Conservation (phyloP, 2,888 invertebrate species). For the Rugalucina vietnamica region DNA sequence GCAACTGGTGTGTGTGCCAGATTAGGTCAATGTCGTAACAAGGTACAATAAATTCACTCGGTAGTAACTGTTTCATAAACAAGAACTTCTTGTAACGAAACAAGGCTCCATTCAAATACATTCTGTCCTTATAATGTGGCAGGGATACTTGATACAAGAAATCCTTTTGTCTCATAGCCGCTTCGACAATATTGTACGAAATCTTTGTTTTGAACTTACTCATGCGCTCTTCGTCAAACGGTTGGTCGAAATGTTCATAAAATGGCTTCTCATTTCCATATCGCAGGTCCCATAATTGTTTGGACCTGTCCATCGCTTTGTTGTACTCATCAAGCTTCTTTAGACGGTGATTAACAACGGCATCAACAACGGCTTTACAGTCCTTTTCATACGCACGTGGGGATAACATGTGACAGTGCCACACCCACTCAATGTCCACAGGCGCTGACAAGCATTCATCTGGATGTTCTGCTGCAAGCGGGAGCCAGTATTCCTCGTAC, state of each 20-base stretch:
- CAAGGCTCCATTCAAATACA: slow-evolving; percentile 82
- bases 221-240: background rate
- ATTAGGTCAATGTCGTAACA: slow-evolving; percentile 85
- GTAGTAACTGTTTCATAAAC: slow-evolving; percentile 82
- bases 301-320: slow-evolving; percentile 47
- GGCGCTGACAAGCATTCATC: slow-evolving; percentile 83
- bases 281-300: slow-evolving; percentile 65
- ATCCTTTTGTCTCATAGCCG: slow-evolving; percentile 82
- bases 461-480: slow-evolving; percentile 80
- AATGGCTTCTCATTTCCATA: slow-evolving; percentile 69
- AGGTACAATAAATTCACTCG: slow-evolving; percentile 84
- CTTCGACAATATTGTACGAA: slow-evolving; percentile 83
- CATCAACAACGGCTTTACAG: slow-evolving; percentile 68
- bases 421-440: slow-evolving; percentile 85
- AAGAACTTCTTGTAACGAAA: slow-evolving; percentile 83
- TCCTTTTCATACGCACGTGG: slow-evolving; percentile 78
- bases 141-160: slow-evolving; percentile 85
- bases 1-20: slow-evolving; percentile 85
- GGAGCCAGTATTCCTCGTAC: slow-evolving; percentile 85
- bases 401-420: slow-evolving; percentile 84
- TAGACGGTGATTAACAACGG: slow-evolving; percentile 83
- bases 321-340: slow-evolving; percentile 68
- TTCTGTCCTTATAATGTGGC: slow-evolving; percentile 84
- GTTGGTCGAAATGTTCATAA: slow-evolving; percentile 41
- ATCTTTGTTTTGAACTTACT: slow-evolving; percentile 49